Evolutionary conservation across 2,113 vertebrate genomes (phyloP), one percentile per base, ranked within the genome.

Genomic region (Mustela lutreola): DNA sequence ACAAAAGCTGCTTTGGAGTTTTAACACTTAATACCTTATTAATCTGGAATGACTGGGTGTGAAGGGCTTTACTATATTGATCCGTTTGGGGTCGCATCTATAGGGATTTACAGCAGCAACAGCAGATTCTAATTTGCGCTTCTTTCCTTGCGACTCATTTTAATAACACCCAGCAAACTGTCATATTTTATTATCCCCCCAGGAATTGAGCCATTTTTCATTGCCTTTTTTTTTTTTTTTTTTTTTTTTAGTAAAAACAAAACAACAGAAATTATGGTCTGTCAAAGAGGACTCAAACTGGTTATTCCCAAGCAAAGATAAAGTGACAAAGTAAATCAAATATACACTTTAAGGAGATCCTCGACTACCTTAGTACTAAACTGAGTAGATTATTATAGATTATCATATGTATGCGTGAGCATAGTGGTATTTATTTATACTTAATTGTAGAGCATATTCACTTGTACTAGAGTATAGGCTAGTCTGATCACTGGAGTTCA

Each of bases 231-330:
- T 36, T 36, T 78, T 36, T 60, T 79, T 78, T 79, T 70, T 45
- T 21, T 22, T 73, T 75, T 79, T 71, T 45, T 22, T 26, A 45
- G 39, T 36, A 75, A 95, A 79, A 93, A 58, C 50, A 88, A 81
- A 87, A 88, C 39, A 83, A 45, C 4, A 33, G 56, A 95, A 87
- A 80, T 82, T 80, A 90, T 70, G 33, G 18, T 80, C 42, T 88
- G 67, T 88, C 78, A 70, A 85, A 94, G 28, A 84, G 78, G 76
- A 70, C 79, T 95, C 73, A 92, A 89, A 88, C 42, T 83, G 53
- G 63, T 89, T 94, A 89, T 71, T 89, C 11, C 75, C 71, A 71
- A 26, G 14, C 70, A 65, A 31, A 48, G 75, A 78, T 78, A 78
- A 78, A 78, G 75, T 48, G 42, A 78, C 75, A 78, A 31, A 89